phyloP scores from a whole-genome alignment of 2,797 vertebrate genomes.

The Lepus oiostolus region DNA sequence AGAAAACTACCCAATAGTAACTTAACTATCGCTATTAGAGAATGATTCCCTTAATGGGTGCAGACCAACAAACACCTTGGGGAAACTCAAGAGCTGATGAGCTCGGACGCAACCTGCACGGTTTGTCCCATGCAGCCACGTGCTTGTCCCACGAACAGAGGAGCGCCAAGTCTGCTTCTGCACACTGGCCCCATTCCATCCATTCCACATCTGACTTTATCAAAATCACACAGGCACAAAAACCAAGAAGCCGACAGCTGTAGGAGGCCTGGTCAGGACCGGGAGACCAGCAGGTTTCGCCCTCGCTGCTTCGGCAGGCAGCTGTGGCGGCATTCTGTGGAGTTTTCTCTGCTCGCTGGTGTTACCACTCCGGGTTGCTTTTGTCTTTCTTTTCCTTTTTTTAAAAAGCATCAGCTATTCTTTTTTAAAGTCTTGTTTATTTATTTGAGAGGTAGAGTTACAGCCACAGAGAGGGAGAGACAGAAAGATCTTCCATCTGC shows the following conservation, averaged over 20 bases:
- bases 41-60: not conserved
- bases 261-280: conserved; percentile 9
- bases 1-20: conserved; percentile 44
- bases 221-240: not conserved
- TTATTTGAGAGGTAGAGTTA: too few species aligned
- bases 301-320: not conserved
- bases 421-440: too few species aligned
- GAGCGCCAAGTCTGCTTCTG: not conserved
- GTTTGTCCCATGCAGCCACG: not conserved
- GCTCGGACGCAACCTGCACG: conserved; percentile 24
- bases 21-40: conserved; percentile 10
- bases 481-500: too few species aligned
- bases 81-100: not conserved
- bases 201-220: not conserved
- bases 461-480: too few species aligned
- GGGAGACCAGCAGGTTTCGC: not conserved
- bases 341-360: too few species aligned
- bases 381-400: too few species aligned
- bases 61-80: conserved; percentile 17
- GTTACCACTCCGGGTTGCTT: too few species aligned
- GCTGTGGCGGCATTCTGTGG: too few species aligned
- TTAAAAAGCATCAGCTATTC: too few species aligned
- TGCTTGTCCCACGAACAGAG: not conserved
- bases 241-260: not conserved
- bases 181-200: not conserved